Percentiles rank a stretch among this genome's conserved stretches.
phyloP scores from a whole-genome alignment of 2,113 vertebrate species.

The Podilymbus podiceps region DNA sequence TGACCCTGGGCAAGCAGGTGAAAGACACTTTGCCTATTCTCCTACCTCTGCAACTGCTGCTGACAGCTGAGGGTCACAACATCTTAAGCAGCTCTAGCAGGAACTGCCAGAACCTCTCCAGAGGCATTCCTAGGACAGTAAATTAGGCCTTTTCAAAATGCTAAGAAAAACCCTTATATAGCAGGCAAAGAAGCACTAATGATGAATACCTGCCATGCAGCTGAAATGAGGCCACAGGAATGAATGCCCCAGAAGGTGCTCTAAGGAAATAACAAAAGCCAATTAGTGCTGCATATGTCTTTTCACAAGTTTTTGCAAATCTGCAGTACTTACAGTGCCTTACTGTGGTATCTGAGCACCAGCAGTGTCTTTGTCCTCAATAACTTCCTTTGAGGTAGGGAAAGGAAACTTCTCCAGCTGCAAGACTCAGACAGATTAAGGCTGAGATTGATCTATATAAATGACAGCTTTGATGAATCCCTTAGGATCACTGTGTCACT shows the following conservation, averaged over 20 bases:
- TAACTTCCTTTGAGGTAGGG: background rate
- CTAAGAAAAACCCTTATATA: background rate
- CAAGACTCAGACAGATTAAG: background rate
- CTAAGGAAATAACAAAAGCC: conserved; percentile 1
- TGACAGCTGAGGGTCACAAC: background rate
- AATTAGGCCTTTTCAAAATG: background rate
- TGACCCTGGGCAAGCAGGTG: background rate
- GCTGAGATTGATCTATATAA: background rate
- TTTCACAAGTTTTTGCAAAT: background rate
- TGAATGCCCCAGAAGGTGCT: background rate
- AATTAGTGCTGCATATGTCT: background rate
- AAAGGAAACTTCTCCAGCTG: background rate
- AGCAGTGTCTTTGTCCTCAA: background rate
- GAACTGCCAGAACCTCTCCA: background rate
- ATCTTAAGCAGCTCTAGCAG: background rate
- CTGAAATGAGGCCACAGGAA: background rate
- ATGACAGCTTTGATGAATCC: background rate
- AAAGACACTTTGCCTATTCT: background rate
- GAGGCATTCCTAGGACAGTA: background rate
- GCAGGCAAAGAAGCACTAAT: background rate
- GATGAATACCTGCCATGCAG: background rate
- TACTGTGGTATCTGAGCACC: background rate
- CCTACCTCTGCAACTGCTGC: background rate
- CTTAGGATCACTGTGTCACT: background rate
- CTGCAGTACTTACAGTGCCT: background rate